Base-by-base conservation (phyloP, 1,140 invertebrate genomes). In the Mamestra configurata region DNA sequence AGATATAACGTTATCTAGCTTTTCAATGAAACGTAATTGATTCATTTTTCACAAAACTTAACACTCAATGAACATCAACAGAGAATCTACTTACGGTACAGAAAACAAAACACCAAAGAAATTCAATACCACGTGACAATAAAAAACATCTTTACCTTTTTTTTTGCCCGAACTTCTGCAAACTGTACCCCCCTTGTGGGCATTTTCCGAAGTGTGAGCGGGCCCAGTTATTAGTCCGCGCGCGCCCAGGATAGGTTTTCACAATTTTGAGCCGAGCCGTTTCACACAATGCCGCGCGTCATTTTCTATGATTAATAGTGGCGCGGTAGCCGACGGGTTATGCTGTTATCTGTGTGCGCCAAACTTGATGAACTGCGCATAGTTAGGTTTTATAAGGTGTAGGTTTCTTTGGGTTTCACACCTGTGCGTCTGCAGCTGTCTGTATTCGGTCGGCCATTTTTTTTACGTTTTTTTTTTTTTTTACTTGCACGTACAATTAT, bases 251-350 rank as follows among this genome's bases (percentile, higher is more conserved):
- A 91, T 92, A 94, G 93, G 92, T 94, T 94, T 94, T 94, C 93
- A 94, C 92, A 94, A 93, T 94, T 94, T 94, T 93, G 92, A 92
- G 88, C 89, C 83, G 81, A 84, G 79, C 86, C 78, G 86, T 90
- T 87, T 91, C 91, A 88, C 86, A 91, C 91, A 92, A 92, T 92
- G 88, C 84, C 72, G 84, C 79, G 83, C 83, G 90, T 92, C 91
- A 93, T 93, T 93, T 94, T 93, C 92, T 93, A 94, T 93, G 92
- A 94, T 94, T 94, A 94, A 94, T 94, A 91, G 91, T 88, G 88
- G 82, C 87, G 89, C 89, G 90, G 88, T 88, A 90, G 81, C 81
- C 73, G 72, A 70, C 55, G 66, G 76, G 64, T 75, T 81, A 71
- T 31, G 73, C 57, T 64, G 40, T 61, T 73, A 53, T 76, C 73